Conservation (phyloP, 2,113 vertebrate species). For the Heptranchias perlo region DNA sequence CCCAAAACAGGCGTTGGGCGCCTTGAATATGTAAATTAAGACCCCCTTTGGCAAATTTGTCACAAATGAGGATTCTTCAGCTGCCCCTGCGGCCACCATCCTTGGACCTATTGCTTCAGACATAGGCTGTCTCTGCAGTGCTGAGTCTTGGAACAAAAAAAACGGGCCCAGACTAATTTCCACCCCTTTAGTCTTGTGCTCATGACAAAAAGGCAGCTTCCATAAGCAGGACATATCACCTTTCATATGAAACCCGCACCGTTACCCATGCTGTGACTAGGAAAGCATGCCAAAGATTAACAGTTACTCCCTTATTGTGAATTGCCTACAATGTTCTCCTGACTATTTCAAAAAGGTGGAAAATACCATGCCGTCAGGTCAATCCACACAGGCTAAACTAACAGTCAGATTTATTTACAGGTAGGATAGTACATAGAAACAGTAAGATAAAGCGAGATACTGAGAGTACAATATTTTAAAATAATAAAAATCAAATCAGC, state of each 20-base stretch:
- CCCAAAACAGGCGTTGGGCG: too few relatives aligned
- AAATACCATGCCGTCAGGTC: background rate
- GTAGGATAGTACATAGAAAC: background rate
- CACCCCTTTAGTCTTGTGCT: background rate
- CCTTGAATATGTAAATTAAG: too few relatives aligned
- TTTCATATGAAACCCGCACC: background rate
- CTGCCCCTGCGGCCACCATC: too few relatives aligned
- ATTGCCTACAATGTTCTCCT: background rate
- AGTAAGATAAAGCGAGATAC: background rate
- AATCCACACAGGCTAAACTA: background rate
- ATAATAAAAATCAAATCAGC: background rate
- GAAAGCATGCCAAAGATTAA: background rate
- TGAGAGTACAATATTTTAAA: background rate
- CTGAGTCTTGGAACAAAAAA: background rate
- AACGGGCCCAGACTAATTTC: background rate
- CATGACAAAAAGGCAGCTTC: background rate
- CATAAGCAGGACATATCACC: too few relatives aligned
- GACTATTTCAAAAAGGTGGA: background rate
- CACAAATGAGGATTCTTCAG: too few relatives aligned
- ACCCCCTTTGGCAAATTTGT: too few relatives aligned
- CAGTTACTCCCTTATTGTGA: background rate
- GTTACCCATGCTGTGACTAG: background rate
- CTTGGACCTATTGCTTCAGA: background rate
- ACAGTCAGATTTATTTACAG: background rate
- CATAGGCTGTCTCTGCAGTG: background rate